Evolutionary conservation across 2,797 vertebrate genomes (phyloP).

Genomic region (Sebastes hubbsi): DNA sequence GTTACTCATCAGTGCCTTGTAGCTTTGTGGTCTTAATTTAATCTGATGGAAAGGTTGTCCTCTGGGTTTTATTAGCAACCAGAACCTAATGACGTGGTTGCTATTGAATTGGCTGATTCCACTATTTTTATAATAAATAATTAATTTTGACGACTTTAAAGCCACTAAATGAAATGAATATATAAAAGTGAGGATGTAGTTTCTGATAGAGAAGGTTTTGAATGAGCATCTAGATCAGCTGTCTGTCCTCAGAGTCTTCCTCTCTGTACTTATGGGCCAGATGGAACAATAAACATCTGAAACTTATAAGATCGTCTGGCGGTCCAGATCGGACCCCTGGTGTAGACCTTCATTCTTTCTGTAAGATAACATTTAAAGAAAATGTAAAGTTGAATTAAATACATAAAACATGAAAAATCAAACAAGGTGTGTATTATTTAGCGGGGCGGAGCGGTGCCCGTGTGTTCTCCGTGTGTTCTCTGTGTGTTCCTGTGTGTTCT

Average conservation of each 20-base stretch:
- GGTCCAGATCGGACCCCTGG: not conserved
- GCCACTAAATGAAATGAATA: not conserved
- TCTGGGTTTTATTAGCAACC: not conserved
- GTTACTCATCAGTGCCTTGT: conserved; percentile 7
- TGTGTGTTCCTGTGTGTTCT: too few species aligned
- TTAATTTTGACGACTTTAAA: not conserved
- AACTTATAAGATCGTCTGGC: too few species aligned
- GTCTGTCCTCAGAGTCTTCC: not conserved
- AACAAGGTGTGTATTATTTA: not conserved
- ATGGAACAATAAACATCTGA: not conserved
- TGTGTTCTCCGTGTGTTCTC: too few species aligned
- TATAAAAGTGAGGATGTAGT: not conserved
- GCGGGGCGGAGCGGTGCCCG: too few species aligned
- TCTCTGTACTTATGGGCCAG: not conserved
- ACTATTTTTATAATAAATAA: not conserved
- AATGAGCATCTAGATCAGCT: not conserved
- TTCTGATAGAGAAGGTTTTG: not conserved
- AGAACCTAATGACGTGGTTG: not conserved
- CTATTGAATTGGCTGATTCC: not conserved
- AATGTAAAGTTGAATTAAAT: not conserved
- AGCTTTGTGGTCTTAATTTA: not conserved
- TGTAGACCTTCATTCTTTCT: not conserved
- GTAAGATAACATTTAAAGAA: not conserved
- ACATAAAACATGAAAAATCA: not conserved
- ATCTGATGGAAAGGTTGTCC: not conserved